Percentiles rank a stretch among this genome's conserved stretches.
Conservation (phyloP, 2,113 vertebrate genomes). For the Myanophis thanlyinensis region DNA sequence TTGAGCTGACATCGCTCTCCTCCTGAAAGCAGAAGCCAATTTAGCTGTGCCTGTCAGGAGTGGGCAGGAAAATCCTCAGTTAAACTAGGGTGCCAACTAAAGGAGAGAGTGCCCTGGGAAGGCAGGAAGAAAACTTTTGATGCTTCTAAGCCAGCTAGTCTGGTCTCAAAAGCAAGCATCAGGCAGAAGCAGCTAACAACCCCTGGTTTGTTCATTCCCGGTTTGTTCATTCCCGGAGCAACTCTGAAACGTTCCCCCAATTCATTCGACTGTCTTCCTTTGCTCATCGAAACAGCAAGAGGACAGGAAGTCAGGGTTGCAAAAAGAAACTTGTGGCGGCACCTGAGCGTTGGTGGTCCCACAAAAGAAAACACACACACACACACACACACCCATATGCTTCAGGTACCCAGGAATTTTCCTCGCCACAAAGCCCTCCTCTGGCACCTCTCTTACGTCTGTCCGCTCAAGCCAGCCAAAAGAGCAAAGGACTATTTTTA, state of each 20-base stretch:
- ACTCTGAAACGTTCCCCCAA: background rate
- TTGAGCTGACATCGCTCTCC: background rate
- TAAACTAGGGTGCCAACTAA: background rate
- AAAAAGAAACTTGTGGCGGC: background rate
- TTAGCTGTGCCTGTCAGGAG: background rate
- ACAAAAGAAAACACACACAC: too few relatives aligned
- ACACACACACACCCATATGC: background rate
- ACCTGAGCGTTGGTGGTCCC: background rate
- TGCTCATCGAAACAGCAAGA: background rate
- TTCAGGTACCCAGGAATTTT: slow-evolving; percentile 32
- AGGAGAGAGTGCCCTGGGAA: background rate
- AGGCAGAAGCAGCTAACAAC: background rate
- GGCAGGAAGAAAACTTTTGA: background rate
- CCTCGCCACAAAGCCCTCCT: background rate
- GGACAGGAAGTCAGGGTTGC: background rate
- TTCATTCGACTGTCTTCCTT: background rate
- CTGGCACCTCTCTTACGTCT: background rate
- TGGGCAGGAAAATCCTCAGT: background rate
- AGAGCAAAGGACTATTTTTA: slow-evolving; percentile 61
- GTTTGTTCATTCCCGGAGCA: background rate
- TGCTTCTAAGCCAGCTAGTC: background rate
- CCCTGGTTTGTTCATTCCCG: too few relatives aligned
- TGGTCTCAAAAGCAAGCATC: background rate
- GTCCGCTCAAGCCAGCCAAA: slow-evolving; percentile 11
- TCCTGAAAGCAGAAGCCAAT: background rate